Evolutionary conservation across 2,797 vertebrate species (phyloP).

Genomic region (Thunnus albacares): DNA sequence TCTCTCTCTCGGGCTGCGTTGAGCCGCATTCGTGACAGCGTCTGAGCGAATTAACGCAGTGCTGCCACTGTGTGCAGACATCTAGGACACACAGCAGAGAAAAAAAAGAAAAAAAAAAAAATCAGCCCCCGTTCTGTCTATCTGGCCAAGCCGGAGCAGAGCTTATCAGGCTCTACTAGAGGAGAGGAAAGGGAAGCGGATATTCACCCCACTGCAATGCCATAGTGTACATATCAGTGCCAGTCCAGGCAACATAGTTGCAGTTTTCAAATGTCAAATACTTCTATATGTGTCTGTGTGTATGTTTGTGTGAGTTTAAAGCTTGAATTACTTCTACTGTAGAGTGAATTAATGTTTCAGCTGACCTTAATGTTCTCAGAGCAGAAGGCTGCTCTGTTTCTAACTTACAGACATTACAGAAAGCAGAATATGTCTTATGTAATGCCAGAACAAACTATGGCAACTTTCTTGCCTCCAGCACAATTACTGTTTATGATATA

Average conservation of each 20-base stretch:
- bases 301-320: conserved; percentile 23
- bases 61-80: conserved; percentile 71
- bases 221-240: conserved; percentile 64
- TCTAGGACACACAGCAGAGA: conserved; percentile 75
- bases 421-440: conserved; percentile 29
- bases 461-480: conserved; percentile 19
- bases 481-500: conserved; percentile 24
- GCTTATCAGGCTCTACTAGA: conserved; percentile 67
- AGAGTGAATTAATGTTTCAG: conserved; percentile 54
- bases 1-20: conserved; percentile 39
- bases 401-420: conserved; percentile 17
- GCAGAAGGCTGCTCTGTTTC: conserved; percentile 32
- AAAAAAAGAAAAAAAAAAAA: conserved; percentile 2
- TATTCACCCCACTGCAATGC: conserved; percentile 62
- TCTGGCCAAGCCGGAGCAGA: conserved; percentile 64
- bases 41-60: conserved; percentile 78
- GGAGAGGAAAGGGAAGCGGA: conserved; percentile 59
- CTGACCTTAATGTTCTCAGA: conserved; percentile 58
- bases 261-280: conserved; percentile 69
- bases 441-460: conserved; percentile 15
- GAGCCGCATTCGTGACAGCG: conserved; percentile 75
- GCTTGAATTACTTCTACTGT: conserved; percentile 41
- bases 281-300: conserved; percentile 34
- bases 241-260: conserved; percentile 48
- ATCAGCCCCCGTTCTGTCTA: conserved; percentile 64